These are phyloP conservation scores for Acrobasis suavella DNA, from an alignment of 2,888 invertebrate genomes.

Conservation along the genomic window DNA sequence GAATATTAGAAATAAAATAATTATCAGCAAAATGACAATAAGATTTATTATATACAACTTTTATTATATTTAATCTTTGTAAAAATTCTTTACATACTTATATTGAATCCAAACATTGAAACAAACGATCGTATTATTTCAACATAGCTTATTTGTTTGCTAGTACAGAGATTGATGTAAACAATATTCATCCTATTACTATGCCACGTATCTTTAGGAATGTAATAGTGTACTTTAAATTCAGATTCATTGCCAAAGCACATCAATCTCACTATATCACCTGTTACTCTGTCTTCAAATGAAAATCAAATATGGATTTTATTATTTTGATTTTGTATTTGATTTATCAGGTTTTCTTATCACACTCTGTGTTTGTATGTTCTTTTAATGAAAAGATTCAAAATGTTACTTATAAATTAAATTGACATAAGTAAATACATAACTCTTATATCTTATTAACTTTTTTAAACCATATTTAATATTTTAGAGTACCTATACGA, in stretches of 20 bases:
- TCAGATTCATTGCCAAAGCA: conserved; percentile 17
- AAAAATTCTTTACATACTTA: too few species aligned
- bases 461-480: too few species aligned
- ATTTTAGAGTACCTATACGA: too few species aligned
- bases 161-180: neutral
- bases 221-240: conserved; percentile 17
- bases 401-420: too few species aligned
- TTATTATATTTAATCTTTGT: too few species aligned
- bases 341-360: neutral
- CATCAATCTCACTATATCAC: conserved; percentile 7
- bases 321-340: neutral
- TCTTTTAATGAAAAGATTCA: too few species aligned
- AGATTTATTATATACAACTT: too few species aligned
- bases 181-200: conserved; percentile 6
- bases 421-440: too few species aligned
- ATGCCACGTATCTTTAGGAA: conserved; percentile 8
- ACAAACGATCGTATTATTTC: neutral
- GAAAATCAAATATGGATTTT: conserved; percentile 3
- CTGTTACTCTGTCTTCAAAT: conserved; percentile 15
- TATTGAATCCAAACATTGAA: neutral
- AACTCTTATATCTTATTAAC: too few species aligned
- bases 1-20: too few species aligned
- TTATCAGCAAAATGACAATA: too few species aligned
- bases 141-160: neutral
- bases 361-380: too few species aligned